phyloP scores from a whole-genome alignment of 1,140 invertebrate species.

The Leguminivora glycinivorella region DNA sequence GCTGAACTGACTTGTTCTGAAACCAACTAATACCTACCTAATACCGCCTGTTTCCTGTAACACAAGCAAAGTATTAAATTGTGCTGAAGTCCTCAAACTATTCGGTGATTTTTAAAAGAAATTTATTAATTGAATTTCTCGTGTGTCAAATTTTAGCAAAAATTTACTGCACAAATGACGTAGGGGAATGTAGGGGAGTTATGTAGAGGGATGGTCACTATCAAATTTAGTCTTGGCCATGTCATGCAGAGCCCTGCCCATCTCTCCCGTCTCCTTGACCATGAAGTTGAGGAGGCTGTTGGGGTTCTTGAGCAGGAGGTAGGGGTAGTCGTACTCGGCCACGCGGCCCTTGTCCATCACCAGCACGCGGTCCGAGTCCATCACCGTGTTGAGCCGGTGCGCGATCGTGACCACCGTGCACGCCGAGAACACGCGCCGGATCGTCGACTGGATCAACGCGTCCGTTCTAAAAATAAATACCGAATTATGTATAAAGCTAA shows the following conservation, averaged over 20 bases:
- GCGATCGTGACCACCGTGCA: constrained; percentile 91
- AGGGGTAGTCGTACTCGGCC: constrained; percentile 85
- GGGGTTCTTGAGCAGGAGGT: constrained; percentile 80
- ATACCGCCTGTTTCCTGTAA: no score
- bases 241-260: constrained; percentile 49
- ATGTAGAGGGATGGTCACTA: constrained; percentile 31
- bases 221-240: constrained; percentile 57
- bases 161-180: no score
- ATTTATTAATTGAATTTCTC: no score
- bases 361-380: constrained; percentile 86
- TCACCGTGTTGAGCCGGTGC: constrained; percentile 86
- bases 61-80: no score
- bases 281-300: constrained; percentile 76
- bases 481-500: neutral
- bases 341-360: constrained; percentile 86
- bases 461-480: constrained; percentile 76
- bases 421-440: constrained; percentile 79
- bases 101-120: no score
- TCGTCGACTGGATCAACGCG: constrained; percentile 81
- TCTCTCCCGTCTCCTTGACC: constrained; percentile 79
- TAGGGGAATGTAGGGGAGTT: no score
- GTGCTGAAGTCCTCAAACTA: no score
- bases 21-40: no score
- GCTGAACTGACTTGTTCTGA: no score
- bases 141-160: no score